phyloP scores from a whole-genome alignment of 2,797 vertebrate genomes.

The Argyrosomus regius region DNA sequence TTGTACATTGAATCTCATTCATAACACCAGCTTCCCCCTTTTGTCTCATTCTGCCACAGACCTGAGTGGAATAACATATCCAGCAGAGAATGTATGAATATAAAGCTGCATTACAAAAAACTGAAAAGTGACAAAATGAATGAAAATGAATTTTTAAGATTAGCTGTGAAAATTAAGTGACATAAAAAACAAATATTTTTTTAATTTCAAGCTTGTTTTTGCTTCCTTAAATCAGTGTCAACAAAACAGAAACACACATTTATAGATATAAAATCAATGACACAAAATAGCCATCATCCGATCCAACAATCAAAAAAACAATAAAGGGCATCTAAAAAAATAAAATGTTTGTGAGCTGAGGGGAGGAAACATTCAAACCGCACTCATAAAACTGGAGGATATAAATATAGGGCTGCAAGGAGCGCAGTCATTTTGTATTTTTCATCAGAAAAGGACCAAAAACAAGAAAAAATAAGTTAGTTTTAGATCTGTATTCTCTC shows the following conservation, averaged over 20 bases:
- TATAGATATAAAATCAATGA: background rate
- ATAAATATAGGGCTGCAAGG: background rate
- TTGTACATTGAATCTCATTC: background rate
- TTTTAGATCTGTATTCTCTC: background rate
- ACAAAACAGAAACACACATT: background rate
- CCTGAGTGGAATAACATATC: background rate
- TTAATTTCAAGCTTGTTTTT: background rate
- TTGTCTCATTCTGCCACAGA: slow-evolving; percentile 8
- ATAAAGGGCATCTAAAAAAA: background rate
- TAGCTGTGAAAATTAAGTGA: background rate
- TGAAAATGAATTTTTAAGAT: background rate
- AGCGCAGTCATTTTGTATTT: background rate
- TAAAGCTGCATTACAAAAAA: background rate
- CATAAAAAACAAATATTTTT: background rate
- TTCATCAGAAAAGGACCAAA: background rate
- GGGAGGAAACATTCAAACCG: background rate
- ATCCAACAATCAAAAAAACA: background rate
- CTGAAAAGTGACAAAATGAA: background rate
- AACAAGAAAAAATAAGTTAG: background rate
- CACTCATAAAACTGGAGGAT: background rate
- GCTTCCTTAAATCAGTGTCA: background rate
- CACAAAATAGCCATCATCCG: background rate
- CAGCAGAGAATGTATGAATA: background rate
- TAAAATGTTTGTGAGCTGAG: background rate
- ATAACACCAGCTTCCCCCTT: slow-evolving; percentile 7